phyloP scores from a whole-genome alignment of 2,113 vertebrate species.

The Catharus minimus region DNA sequence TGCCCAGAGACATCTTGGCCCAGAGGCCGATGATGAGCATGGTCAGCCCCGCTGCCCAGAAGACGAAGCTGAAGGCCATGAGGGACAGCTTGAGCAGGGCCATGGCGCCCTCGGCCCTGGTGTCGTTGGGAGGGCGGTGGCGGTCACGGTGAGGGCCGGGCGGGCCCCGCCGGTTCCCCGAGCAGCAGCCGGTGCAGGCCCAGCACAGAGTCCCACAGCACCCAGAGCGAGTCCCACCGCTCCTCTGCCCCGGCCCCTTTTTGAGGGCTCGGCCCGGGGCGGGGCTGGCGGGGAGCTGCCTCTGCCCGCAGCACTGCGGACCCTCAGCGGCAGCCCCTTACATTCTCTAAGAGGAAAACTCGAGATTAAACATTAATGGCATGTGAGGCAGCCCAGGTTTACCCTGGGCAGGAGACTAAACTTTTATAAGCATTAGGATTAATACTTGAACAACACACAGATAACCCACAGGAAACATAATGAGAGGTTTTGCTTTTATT shows the following conservation, averaged over 20 bases:
- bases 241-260: neutral
- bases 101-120: constrained; percentile 65
- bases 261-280: neutral
- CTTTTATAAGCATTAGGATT: neutral
- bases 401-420: neutral
- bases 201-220: rapidly evolving
- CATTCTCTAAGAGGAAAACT: neutral
- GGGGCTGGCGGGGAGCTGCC: neutral
- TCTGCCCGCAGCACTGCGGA: neutral
- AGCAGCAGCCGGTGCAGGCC: neutral
- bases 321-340: neutral
- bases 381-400: neutral
- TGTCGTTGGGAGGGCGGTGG: neutral
- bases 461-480: neutral
- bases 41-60: constrained; percentile 85
- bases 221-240: rapidly evolving
- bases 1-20: constrained; percentile 81
- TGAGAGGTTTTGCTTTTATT: rapidly evolving
- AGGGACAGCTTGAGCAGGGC: constrained; percentile 82
- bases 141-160: neutral
- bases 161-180: neutral
- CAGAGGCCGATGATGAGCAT: constrained; percentile 85
- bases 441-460: neutral
- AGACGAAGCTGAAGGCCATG: constrained; percentile 87
- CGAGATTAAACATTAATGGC: neutral